phyloP scores from a whole-genome alignment of 2,113 vertebrate species.

The Microcebus jonahi region DNA sequence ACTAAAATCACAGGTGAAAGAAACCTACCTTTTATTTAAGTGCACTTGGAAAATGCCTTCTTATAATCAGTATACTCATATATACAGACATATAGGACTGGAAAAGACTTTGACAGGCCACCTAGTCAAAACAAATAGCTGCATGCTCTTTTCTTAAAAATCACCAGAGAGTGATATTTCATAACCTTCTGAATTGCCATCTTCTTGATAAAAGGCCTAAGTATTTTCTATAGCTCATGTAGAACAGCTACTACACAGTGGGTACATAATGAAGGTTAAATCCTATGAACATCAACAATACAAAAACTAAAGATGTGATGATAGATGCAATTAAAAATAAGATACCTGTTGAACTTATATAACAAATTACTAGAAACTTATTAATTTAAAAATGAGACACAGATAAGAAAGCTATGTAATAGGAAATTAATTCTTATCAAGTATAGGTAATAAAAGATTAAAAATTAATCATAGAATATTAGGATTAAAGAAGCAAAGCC shows the following conservation, averaged over 20 bases:
- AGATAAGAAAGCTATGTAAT: conserved; percentile 15
- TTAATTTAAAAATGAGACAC: conserved; percentile 42
- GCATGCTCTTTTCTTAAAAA: conserved; percentile 36
- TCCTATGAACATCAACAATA: not conserved
- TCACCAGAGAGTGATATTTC: conserved; percentile 30
- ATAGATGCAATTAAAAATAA: conserved; percentile 52
- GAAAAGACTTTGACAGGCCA: conserved; percentile 12
- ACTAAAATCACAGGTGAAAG: conserved; percentile 8
- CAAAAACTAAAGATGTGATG: conserved; percentile 32
- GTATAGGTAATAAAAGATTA: not conserved
- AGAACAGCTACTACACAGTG: not conserved
- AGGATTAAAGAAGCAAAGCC: not conserved
- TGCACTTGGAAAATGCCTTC: conserved; percentile 39
- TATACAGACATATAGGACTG: not conserved
- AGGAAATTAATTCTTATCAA: conserved; percentile 56
- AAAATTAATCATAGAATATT: conserved; percentile 21
- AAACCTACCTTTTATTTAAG: conserved; percentile 20
- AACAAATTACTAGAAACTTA: conserved; percentile 28
- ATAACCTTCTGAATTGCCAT: not conserved
- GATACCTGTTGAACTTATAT: conserved; percentile 5
- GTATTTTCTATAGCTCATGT: not conserved
- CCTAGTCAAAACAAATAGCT: not conserved
- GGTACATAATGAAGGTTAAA: not conserved
- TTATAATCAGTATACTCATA: not conserved
- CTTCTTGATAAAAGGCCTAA: not conserved